These are phyloP conservation scores for Pedionomus torquatus DNA, from an alignment of 2,113 vertebrate genomes.

Conservation along the genomic window DNA sequence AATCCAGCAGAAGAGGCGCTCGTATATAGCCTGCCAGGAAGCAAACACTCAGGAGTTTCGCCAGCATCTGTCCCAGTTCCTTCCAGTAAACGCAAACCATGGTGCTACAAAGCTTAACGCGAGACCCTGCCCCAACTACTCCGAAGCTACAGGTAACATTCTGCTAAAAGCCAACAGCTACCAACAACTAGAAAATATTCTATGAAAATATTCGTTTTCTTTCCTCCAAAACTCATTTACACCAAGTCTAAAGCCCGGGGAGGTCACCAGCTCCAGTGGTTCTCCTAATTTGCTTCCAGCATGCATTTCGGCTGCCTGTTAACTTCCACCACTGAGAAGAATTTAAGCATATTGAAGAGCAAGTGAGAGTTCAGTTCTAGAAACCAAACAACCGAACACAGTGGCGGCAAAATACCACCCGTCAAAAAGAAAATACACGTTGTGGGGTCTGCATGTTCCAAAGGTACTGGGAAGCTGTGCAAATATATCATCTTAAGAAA, in stretches of 20 bases:
- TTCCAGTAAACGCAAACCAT: neutral
- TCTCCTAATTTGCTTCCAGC: neutral
- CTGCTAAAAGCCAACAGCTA: neutral
- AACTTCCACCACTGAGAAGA: neutral
- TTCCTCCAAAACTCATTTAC: neutral
- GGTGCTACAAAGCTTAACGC: neutral
- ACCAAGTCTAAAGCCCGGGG: neutral
- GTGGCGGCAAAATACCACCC: neutral
- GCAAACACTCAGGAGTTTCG: neutral
- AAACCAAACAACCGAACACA: neutral
- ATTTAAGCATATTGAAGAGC: neutral
- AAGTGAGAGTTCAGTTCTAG: neutral
- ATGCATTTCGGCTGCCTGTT: neutral
- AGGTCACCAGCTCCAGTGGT: neutral
- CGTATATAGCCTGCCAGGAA: conserved; percentile 90
- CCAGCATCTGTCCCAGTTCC: neutral
- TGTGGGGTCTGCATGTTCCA: neutral
- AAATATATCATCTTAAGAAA: neutral
- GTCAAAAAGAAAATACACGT: neutral
- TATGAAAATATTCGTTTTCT: neutral
- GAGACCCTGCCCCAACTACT: neutral
- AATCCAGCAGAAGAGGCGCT: conserved; percentile 97
- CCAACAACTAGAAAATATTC: neutral
- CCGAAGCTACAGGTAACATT: neutral
- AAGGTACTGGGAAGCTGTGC: neutral